Base-by-base conservation (phyloP, 92 coral and sea anemone species). In the Muricea muricata region DNA sequence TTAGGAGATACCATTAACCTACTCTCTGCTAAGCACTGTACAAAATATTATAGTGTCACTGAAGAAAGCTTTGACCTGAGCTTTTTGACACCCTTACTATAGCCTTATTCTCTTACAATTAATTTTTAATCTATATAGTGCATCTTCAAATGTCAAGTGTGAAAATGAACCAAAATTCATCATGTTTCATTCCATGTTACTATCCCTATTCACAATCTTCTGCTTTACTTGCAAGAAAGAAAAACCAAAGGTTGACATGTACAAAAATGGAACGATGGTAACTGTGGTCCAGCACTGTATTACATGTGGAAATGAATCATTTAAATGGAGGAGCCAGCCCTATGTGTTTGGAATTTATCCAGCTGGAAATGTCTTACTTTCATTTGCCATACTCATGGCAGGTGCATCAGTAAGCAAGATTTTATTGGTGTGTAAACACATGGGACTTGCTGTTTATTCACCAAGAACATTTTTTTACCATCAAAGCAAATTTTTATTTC, bases 321-420 rank as follows among this genome's bases (percentile, higher is more conserved):
- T 79, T 69, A 86, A 56, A 29, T 86, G 90, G 90, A 80, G 80
- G 34, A 69, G 75, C 74, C 86, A 86, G 37, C 90, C 86, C 8
- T 81, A 28, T 80, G 80, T 80, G 17, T 65, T 86, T 20, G 86
- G 86, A 31, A 58, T 47, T 29, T 86, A 79, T 33, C 90, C 90
- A 42, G 92, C 90, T 25, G 87, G 92, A 31, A 89, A 89, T 73
- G 32, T 89, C 63, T 52, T 89, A 56, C 86, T 89, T 23, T 79
- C 87, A 60, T 89, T 89, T 73, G 87, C 72, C 14, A 80, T 85
- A 23, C 83, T 90, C 50, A 86, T 86, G 93, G 93, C 93, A 11
- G 93, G 93, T 37, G 93, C 90, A 25, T 81, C 93, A 17, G 80
- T 85, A n/a, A 65, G 87, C 63, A 90, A 86, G 72, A 86, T 90